A percentile compares a stretch with the other conserved stretches of the same genome.
phyloP scores from a whole-genome alignment of 2,113 vertebrate genomes.

The Craseonycteris thonglongyai region DNA sequence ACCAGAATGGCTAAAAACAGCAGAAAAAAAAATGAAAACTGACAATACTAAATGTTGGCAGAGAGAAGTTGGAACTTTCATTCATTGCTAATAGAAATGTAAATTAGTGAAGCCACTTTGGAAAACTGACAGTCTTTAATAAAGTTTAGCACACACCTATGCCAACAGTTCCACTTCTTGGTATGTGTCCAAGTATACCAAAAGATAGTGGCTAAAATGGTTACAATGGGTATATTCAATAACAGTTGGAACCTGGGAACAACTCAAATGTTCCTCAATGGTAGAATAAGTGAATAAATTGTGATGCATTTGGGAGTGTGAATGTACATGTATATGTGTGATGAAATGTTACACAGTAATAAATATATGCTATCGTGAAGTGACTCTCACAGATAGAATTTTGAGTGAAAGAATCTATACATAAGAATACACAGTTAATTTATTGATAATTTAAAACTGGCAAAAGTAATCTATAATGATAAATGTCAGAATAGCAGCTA shows the following conservation, averaged over 20 bases:
- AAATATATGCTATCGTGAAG: background rate
- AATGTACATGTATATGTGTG: rapidly evolving
- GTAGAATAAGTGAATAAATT: background rate
- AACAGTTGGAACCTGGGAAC: background rate
- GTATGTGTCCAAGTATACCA: background rate
- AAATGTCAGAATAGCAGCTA: background rate
- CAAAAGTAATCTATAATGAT: background rate
- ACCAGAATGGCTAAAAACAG: background rate
- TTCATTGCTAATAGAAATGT: background rate
- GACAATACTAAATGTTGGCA: background rate
- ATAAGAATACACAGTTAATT: background rate
- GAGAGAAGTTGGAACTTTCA: background rate
- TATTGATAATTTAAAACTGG: background rate
- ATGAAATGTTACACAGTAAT: background rate
- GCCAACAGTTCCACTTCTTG: background rate
- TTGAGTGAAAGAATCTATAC: background rate
- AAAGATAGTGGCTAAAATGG: background rate
- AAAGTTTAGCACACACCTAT: background rate
- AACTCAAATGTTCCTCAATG: background rate
- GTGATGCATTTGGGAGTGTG: rapidly evolving
- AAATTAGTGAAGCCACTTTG: background rate
- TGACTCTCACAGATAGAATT: background rate
- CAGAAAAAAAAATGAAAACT: background rate
- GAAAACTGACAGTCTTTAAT: background rate
- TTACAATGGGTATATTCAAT: background rate